A percentile compares a stretch with the other conserved stretches of the same genome.
phyloP scores from a whole-genome alignment of 2,888 invertebrate genomes.

The Brenthis daphne region DNA sequence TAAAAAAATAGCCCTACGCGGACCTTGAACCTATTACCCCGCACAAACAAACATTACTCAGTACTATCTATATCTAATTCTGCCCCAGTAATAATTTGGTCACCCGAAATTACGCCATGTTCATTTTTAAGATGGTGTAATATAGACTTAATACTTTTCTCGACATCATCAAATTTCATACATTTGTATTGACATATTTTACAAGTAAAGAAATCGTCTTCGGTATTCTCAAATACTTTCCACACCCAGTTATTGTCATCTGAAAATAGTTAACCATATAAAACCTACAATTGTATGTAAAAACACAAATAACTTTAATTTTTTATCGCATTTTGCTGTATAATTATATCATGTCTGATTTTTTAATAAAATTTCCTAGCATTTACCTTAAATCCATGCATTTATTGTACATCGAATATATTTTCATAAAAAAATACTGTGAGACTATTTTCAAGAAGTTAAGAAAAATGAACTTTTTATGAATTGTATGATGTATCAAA shows the following conservation, averaged over 20 bases:
- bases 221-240: conserved; percentile 67
- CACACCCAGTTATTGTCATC: conserved; percentile 69
- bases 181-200: conserved; percentile 70
- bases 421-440: too few species aligned
- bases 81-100: conserved; percentile 68
- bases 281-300: neutral
- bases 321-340: neutral
- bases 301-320: conserved; percentile 3
- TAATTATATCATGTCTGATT: too few species aligned
- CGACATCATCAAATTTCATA: conserved; percentile 51
- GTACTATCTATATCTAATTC: conserved; percentile 48
- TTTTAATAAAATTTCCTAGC: too few species aligned
- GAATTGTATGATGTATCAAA: too few species aligned
- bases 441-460: too few species aligned
- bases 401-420: too few species aligned
- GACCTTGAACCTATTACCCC: too few species aligned
- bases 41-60: conserved; percentile 1
- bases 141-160: conserved; percentile 55
- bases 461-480: too few species aligned
- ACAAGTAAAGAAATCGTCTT: conserved; percentile 62
- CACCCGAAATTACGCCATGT: conserved; percentile 71
- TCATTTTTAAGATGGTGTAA: conserved; percentile 62
- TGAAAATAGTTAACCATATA: conserved; percentile 42
- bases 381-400: too few species aligned
- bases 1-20: too few species aligned